Evolutionary conservation across 2,888 invertebrate genomes (phyloP), one percentile per base, ranked within the genome.

Genomic region (Tromatobia lineatoria): DNA sequence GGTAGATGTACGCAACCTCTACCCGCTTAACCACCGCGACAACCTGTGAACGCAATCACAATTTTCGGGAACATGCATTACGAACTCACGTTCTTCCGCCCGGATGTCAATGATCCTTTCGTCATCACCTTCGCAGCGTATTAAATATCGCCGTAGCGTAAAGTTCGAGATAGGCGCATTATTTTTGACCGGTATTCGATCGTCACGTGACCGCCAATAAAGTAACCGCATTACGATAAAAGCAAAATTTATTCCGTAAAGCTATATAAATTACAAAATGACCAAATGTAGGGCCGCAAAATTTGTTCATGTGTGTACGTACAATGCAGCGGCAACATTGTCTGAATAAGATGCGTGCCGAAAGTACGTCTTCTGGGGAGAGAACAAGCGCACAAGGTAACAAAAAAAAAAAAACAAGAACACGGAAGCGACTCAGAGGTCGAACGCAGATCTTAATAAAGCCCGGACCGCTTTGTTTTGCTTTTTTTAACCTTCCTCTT

Each of bases 101-200:
- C 59, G 59, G 61, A 64, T 80, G 75, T 83, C 75, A 80, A 76
- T 54, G 79, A 79, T 83, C 75, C 59, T 70, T 79, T 38, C 73
- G 42, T 20, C 23, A 20, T 45, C 59, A 29, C 15, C 71, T 71
- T 69, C 52, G 52, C 52, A 18, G 6, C 18, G 18, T n/a, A n/a
- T n/a, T 23, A 11, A 54, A 2, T 23, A n/a, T n/a, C n/a, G n/a
- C n/a, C n/a, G n/a, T n/a, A n/a, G n/a, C n/a, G n/a, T n/a, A n/a
- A n/a, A n/a, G n/a, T n/a, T n/a, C n/a, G n/a, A n/a, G n/a, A n/a
- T n/a, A n/a, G n/a, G n/a, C n/a, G n/a, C n/a, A n/a, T n/a, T n/a
- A n/a, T n/a, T n/a, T n/a, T n/a, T n/a, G n/a, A n/a, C n/a, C n/a
- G n/a, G n/a, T n/a, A n/a, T n/a, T n/a, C n/a, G n/a, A n/a, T n/a